Evolutionary conservation across 35 echinoderm and acorn worm species (phyloP).

Genomic region (Stichopus chloronotus): DNA sequence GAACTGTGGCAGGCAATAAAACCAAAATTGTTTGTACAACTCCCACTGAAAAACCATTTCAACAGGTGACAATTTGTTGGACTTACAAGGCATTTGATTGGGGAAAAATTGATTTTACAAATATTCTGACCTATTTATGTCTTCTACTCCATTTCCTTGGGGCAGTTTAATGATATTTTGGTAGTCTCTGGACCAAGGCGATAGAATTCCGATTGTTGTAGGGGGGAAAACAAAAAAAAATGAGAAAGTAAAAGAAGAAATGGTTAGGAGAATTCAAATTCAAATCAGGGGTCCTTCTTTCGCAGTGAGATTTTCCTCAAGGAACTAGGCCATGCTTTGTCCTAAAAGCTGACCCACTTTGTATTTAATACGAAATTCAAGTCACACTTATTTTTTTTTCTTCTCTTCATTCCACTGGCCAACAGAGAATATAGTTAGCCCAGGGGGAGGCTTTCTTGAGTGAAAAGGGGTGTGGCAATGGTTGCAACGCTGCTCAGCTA

Average conservation of each 20-base stretch:
- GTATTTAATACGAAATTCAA: not conserved
- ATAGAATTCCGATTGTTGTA: not conserved
- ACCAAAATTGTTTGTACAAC: slow-evolving; percentile 42
- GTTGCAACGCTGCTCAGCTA: too few relatives aligned
- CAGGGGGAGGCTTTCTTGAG: too few relatives aligned
- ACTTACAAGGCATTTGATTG: slow-evolving; percentile 37
- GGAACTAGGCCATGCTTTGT: not conserved
- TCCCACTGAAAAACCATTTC: not conserved
- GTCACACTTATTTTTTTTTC: not conserved
- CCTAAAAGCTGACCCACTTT: slow-evolving; percentile 2
- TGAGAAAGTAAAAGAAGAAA: not conserved
- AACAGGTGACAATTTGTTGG: slow-evolving; percentile 48
- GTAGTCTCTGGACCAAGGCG: not conserved
- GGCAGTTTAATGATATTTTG: not conserved
- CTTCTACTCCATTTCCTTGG: not conserved
- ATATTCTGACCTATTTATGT: slow-evolving; percentile 45
- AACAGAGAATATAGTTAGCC: not conserved
- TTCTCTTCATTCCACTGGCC: not conserved
- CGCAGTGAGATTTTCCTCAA: not conserved
- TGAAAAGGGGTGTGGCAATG: not conserved
- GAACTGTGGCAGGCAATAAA: not conserved
- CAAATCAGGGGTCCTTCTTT: not conserved
- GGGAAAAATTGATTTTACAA: slow-evolving; percentile 41
- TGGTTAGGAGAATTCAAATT: not conserved
- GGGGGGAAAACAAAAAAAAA: not conserved